Conservation (phyloP, 2,113 vertebrate genomes). For the Sinocyclocheilus maitianheensis region DNA sequence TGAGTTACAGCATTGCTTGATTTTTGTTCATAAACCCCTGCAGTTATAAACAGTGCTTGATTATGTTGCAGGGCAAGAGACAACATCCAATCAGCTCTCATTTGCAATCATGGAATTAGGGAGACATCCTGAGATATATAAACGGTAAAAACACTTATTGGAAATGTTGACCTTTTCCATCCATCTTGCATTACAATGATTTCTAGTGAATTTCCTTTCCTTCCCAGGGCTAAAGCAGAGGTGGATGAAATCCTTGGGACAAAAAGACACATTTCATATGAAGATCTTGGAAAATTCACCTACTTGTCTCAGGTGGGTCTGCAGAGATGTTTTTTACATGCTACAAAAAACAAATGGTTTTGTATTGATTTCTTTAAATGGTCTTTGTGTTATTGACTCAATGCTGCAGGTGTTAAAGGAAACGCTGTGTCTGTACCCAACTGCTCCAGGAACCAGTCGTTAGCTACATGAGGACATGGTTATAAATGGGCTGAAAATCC, state of each 20-base stretch:
- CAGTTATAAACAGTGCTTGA: not conserved
- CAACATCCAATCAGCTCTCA: constrained; percentile 84
- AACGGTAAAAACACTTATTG: constrained; percentile 69
- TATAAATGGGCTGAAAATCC: constrained; percentile 77
- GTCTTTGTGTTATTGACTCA: not conserved
- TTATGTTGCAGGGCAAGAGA: constrained; percentile 85
- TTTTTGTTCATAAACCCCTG: not conserved
- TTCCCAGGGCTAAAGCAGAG: constrained; percentile 78
- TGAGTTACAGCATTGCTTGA: constrained; percentile 58
- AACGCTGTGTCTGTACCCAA: constrained; percentile 84
- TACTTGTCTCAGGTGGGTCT: constrained; percentile 86
- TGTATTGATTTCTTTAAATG: not conserved
- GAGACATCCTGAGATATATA: constrained; percentile 84
- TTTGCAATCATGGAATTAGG: constrained; percentile 88
- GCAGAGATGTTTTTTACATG: not conserved
- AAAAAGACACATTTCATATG: constrained; percentile 82
- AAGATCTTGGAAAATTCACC: constrained; percentile 84
- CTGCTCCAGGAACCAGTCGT: constrained; percentile 77
- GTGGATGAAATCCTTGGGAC: constrained; percentile 88
- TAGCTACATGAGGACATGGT: constrained; percentile 72
- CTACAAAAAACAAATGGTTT: not conserved
- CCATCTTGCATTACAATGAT: not conserved
- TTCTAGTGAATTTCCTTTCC: not conserved
- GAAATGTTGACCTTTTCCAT: not conserved
- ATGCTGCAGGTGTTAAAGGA: constrained; percentile 86